These are phyloP conservation scores for Ennomos fuscantarius DNA, from an alignment of 2,888 invertebrate genomes.

Conservation along the genomic window DNA sequence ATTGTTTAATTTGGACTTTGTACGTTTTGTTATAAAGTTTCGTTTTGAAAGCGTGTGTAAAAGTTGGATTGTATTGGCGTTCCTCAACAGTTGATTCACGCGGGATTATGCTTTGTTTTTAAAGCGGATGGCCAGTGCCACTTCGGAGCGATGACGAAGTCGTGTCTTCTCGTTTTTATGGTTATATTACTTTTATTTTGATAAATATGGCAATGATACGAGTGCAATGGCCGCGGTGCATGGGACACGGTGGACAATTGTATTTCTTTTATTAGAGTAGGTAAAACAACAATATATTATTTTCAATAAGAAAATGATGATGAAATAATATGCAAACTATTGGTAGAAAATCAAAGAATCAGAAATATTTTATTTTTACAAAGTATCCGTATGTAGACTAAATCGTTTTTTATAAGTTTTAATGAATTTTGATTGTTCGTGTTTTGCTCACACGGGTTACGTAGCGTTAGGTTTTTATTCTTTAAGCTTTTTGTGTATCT, in stretches of 20 bases:
- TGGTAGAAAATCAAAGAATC: too few relatives aligned
- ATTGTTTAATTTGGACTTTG: slow-evolving; percentile 14
- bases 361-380: too few relatives aligned
- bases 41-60: slow-evolving; percentile 1
- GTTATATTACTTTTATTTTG: slow-evolving; percentile 4
- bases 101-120: slow-evolving; percentile 29
- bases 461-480: too few relatives aligned
- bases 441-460: too few relatives aligned
- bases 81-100: slow-evolving; percentile 30
- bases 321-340: too few relatives aligned
- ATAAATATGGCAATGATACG: slow-evolving; percentile 5
- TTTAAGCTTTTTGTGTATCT: too few relatives aligned
- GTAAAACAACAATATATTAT: too few relatives aligned
- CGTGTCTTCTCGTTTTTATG: slow-evolving; percentile 1
- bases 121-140: slow-evolving; percentile 4
- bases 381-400: too few relatives aligned
- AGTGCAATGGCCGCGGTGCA: slow-evolving; percentile 9
- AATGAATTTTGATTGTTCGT: too few relatives aligned
- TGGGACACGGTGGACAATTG: slow-evolving; percentile 1
- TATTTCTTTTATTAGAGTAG: too few relatives aligned
- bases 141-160: slow-evolving; percentile 13
- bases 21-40: not conserved
- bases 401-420: too few relatives aligned
- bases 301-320: too few relatives aligned
- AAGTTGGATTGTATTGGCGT: slow-evolving; percentile 14